Evolutionary conservation across 2,888 invertebrate species (phyloP).

Genomic region (Plagodis dolabraria): DNA sequence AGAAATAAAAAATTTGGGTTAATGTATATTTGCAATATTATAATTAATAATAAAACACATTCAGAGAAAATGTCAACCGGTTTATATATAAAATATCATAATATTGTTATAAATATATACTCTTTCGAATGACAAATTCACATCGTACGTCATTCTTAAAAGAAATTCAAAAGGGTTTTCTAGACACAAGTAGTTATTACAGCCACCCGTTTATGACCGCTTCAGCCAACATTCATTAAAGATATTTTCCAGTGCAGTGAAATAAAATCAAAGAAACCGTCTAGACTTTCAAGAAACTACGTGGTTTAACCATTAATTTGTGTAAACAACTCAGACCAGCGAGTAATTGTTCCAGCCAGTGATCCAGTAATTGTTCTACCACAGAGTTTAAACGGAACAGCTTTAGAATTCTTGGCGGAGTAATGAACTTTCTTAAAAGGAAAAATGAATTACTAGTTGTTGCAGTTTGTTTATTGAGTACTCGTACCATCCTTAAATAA

Average conservation of each 20-base stretch:
- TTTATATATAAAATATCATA: too few relatives aligned
- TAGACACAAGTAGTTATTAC: too few relatives aligned
- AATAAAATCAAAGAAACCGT: conserved; percentile 21
- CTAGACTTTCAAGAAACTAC: conserved; percentile 16
- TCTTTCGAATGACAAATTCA: too few relatives aligned
- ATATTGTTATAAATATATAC: too few relatives aligned
- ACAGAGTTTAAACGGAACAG: conserved; percentile 11
- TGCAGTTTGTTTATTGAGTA: neutral
- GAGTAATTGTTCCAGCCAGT: conserved; percentile 25
- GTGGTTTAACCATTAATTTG: conserved; percentile 21
- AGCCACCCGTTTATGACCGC: too few relatives aligned
- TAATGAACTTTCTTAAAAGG: conserved; percentile 13
- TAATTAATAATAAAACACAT: too few relatives aligned
- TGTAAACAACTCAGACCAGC: conserved; percentile 19
- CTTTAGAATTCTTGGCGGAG: conserved; percentile 19
- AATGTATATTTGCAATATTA: too few relatives aligned
- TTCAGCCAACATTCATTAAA: neutral
- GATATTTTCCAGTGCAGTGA: conserved; percentile 1
- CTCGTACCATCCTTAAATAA: neutral
- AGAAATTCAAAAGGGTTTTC: too few relatives aligned
- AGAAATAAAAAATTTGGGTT: too few relatives aligned
- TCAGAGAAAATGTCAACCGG: too few relatives aligned
- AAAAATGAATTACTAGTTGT: conserved; percentile 8
- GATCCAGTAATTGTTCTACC: conserved; percentile 14
- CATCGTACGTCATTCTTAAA: too few relatives aligned